A percentile compares a stretch with the other conserved stretches of the same genome.
phyloP scores from a whole-genome alignment of 1,140 invertebrate species.

The Cotesia chilonis region DNA sequence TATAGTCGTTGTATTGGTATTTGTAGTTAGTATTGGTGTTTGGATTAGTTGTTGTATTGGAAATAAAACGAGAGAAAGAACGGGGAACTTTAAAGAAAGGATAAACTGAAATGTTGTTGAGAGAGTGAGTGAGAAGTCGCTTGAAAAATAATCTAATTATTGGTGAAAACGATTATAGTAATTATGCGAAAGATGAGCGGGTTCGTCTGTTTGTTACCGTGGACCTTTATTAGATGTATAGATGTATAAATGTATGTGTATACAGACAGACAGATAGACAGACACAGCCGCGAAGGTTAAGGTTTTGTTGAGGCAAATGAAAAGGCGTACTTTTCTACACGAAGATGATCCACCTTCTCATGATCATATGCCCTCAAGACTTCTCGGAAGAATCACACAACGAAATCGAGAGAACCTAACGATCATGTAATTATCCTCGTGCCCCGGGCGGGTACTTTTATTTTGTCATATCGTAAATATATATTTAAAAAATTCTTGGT shows the following conservation, averaged over 20 bases:
- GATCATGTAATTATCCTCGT: constrained; percentile 36
- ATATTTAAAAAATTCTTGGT: neutral
- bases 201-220: constrained; percentile 25
- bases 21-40: too few species aligned
- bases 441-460: neutral
- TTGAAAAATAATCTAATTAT: constrained; percentile 62
- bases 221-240: constrained; percentile 47
- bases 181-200: constrained; percentile 49
- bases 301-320: constrained; percentile 47
- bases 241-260: constrained; percentile 5
- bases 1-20: too few species aligned
- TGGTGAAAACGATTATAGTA: constrained; percentile 62
- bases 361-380: neutral
- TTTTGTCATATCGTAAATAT: constrained; percentile 13
- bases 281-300: constrained; percentile 5
- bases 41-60: too few species aligned
- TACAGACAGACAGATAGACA: too few species aligned
- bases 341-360: constrained; percentile 16
- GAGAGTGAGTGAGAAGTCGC: neutral
- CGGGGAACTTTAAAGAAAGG: constrained; percentile 28
- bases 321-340: constrained; percentile 52
- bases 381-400: constrained; percentile 48
- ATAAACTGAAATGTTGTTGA: constrained; percentile 14
- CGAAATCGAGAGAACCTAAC: constrained; percentile 37
- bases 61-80: constrained; percentile 35